These are phyloP conservation scores for Leptatherina wallacei DNA, from an alignment of 2,797 vertebrate species.

Conservation along the genomic window DNA sequence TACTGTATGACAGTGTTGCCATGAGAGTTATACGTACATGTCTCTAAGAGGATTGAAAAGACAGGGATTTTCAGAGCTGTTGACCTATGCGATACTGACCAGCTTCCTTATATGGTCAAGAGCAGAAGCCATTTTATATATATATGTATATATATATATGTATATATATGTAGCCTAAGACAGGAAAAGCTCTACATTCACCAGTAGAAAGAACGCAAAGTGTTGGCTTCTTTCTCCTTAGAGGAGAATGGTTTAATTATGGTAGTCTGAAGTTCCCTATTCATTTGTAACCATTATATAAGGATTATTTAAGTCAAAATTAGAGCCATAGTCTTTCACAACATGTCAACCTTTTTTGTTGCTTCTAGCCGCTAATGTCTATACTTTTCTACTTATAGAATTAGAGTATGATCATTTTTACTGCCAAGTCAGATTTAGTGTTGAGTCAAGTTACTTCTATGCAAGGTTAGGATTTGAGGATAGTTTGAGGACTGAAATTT, in stretches of 20 bases:
- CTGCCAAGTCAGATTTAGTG: constrained; percentile 31
- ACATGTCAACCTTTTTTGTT: constrained; percentile 51
- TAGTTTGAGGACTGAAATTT: constrained; percentile 59
- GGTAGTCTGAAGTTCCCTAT: constrained; percentile 61
- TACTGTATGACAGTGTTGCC: constrained; percentile 81
- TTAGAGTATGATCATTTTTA: constrained; percentile 39
- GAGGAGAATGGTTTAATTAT: constrained; percentile 62
- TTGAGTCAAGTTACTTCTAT: constrained; percentile 36
- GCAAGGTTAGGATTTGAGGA: constrained; percentile 53
- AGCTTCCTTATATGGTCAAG: constrained; percentile 84
- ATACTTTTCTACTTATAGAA: constrained; percentile 53
- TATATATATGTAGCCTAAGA: constrained; percentile 17
- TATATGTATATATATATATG: constrained; percentile 38
- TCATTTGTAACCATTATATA: constrained; percentile 56
- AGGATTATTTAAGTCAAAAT: constrained; percentile 52
- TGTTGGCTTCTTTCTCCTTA: constrained; percentile 64
- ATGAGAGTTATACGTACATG: constrained; percentile 80
- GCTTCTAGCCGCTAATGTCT: constrained; percentile 51
- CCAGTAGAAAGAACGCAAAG: constrained; percentile 63
- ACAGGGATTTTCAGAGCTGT: constrained; percentile 81
- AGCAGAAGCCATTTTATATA: constrained; percentile 75
- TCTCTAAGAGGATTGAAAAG: constrained; percentile 69
- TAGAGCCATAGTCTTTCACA: constrained; percentile 52
- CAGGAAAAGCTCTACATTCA: constrained; percentile 80
- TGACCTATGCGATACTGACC: constrained; percentile 92